phyloP scores from a whole-genome alignment of 2,888 invertebrate species.

The Bellardia bayeri region DNA sequence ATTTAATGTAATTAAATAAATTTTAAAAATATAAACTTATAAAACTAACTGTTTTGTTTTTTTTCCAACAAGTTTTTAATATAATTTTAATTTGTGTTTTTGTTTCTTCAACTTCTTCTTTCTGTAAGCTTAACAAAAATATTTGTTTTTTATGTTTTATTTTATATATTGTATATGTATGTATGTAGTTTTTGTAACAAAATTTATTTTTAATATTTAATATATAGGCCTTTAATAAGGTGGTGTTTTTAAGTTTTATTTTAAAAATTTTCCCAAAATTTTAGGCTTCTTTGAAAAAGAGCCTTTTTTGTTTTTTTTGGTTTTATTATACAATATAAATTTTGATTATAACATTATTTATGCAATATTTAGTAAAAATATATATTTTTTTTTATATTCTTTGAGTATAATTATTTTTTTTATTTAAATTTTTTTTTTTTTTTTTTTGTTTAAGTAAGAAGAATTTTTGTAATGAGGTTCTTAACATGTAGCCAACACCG shows the following conservation, averaged over 20 bases:
- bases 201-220: conserved; percentile 32
- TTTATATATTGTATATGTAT: conserved; percentile 50
- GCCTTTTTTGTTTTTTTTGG: conserved; percentile 20
- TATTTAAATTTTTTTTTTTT: conserved; percentile 52
- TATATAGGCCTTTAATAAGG: conserved; percentile 65
- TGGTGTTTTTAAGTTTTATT: conserved; percentile 68
- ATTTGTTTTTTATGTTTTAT: conserved; percentile 54
- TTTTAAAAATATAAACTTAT: conserved; percentile 59
- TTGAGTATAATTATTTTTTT: conserved; percentile 65
- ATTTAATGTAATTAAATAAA: conserved; percentile 38
- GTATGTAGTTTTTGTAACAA: conserved; percentile 51
- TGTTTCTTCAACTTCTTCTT: conserved; percentile 56
- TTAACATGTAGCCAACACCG: conserved; percentile 41
- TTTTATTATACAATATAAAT: conserved; percentile 60
- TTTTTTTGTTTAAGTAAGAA: conserved; percentile 53
- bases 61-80: conserved; percentile 23
- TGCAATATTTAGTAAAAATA: conserved; percentile 60
- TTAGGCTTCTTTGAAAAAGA: conserved; percentile 60
- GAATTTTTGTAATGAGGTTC: conserved; percentile 59
- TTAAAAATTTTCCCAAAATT: conserved; percentile 58
- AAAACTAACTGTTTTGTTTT: conserved; percentile 34
- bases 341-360: conserved; percentile 64
- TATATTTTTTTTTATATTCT: conserved; percentile 29
- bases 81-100: conserved; percentile 51
- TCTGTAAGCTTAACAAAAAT: conserved; percentile 73